Evolutionary conservation across 2,113 vertebrate genomes (phyloP).

Genomic region (Empidonax alnorum): DNA sequence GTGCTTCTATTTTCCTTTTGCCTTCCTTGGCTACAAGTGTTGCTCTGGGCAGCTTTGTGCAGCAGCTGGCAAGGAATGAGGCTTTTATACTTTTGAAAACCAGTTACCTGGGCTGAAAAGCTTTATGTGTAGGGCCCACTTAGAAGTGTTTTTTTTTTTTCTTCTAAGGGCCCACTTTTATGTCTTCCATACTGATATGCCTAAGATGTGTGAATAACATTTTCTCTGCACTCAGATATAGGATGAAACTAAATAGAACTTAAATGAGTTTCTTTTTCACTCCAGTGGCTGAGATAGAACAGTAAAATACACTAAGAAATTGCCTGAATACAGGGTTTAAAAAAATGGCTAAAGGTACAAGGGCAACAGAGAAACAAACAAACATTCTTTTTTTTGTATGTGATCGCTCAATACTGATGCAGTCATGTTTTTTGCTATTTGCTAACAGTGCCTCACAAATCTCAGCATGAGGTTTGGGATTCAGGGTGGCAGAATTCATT

Average conservation of each 20-base stretch:
- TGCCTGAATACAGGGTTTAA: background rate
- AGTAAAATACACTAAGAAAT: background rate
- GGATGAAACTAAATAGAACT: background rate
- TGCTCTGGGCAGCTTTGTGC: background rate
- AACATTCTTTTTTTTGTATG: background rate
- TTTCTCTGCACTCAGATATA: background rate
- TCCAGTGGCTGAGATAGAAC: background rate
- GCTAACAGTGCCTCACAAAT: background rate
- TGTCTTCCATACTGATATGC: background rate
- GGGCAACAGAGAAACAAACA: background rate
- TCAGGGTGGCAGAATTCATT: background rate
- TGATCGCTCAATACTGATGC: background rate
- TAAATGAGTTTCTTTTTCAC: background rate
- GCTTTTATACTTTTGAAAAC: background rate
- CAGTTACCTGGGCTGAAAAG: background rate
- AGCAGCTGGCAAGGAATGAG: background rate
- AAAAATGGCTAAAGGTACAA: background rate
- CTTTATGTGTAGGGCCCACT: background rate
- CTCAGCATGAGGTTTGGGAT: background rate
- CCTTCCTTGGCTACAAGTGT: background rate
- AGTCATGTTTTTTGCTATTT: background rate
- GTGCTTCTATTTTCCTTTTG: background rate
- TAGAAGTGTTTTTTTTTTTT: background rate
- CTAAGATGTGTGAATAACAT: background rate
- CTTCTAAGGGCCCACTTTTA: too few relatives aligned